phyloP scores from a whole-genome alignment of 2,888 invertebrate species.

The Pantelozetes paolii region DNA sequence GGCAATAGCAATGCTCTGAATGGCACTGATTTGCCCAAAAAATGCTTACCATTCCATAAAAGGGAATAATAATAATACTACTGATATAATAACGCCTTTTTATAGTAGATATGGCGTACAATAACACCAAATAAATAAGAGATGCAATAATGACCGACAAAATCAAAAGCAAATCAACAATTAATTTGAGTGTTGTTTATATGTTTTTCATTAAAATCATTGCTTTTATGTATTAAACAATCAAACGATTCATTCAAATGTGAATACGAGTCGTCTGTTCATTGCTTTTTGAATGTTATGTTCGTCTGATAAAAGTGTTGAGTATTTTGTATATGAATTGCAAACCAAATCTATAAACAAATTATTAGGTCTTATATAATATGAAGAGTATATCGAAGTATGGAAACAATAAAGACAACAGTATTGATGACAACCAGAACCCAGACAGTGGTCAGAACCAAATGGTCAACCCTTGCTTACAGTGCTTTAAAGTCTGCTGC shows the following conservation, averaged over 20 bases:
- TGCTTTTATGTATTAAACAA: too few relatives aligned
- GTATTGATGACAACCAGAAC: slow-evolving; percentile 12
- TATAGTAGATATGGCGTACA: slow-evolving; percentile 24
- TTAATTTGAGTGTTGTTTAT: too few relatives aligned
- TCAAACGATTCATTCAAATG: neutral
- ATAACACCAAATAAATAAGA: slow-evolving; percentile 16
- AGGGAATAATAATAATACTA: slow-evolving; percentile 30
- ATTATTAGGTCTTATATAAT: too few relatives aligned
- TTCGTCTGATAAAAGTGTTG: neutral
- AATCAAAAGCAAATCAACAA: neutral
- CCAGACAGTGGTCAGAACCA: neutral
- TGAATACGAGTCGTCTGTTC: too few relatives aligned
- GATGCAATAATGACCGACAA: slow-evolving; percentile 4
- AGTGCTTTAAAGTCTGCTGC: slow-evolving; percentile 34
- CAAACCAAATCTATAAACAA: neutral
- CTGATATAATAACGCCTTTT: slow-evolving; percentile 21
- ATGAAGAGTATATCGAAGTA: slow-evolving; percentile 19
- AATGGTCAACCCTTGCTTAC: slow-evolving; percentile 26
- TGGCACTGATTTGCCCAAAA: neutral
- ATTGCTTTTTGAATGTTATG: neutral
- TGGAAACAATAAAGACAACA: slow-evolving; percentile 23
- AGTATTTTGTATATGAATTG: neutral
- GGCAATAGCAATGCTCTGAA: neutral
- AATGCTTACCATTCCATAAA: slow-evolving; percentile 24
- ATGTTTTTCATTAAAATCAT: too few relatives aligned